Evolutionary conservation across 2,797 vertebrate species (phyloP), one percentile per base, ranked within the genome.

Genomic region (Gadopsis marmoratus): DNA sequence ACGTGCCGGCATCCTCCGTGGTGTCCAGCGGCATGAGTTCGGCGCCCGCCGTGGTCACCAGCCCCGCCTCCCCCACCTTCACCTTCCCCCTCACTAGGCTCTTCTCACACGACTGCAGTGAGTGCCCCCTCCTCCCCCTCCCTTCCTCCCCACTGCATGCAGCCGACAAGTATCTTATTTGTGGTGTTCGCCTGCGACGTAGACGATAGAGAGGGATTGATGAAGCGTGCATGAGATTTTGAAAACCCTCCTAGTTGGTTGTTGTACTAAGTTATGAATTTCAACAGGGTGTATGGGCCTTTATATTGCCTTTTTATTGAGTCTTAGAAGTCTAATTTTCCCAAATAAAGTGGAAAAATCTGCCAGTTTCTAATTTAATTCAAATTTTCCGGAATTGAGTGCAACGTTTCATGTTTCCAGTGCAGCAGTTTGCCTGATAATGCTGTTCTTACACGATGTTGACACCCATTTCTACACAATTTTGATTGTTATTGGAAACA

Each of bases 71-170:
- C 43, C 97, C 97, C 84, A 97, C 97, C 91, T 98, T 99, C 90
- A 96, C 96, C 93, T 98, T 98, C 33, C 95, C 95, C 82, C 93
- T 97, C 71, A 95, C 95, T 92, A 96, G 97, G 79, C 97, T 98
- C 95, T 98, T 97, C 95, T 98, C 98, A 89, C 97, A 97, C 86
- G 96, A 98, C 93, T 97, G 97, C 96, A 98, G 98, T 99, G 93
- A 99, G 98, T 97, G 79, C 78, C 81, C 76, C 69, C 81, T 47
- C 68, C 67, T 50, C 59, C 59, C 48, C 67, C 58, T 17, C 55
- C 58, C 62, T 45, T 16, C 11, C 81, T 67, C 78, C 4, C 87
- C 77, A 64, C 82, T 83, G 92, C 91, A 91, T 91, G 92, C 88
- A 86, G 81, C 68, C 33, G 17, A 71, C 63, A 81, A 76, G 58